These are phyloP conservation scores for Thera britannica DNA, from an alignment of 2,888 invertebrate species.

Conservation along the genomic window DNA sequence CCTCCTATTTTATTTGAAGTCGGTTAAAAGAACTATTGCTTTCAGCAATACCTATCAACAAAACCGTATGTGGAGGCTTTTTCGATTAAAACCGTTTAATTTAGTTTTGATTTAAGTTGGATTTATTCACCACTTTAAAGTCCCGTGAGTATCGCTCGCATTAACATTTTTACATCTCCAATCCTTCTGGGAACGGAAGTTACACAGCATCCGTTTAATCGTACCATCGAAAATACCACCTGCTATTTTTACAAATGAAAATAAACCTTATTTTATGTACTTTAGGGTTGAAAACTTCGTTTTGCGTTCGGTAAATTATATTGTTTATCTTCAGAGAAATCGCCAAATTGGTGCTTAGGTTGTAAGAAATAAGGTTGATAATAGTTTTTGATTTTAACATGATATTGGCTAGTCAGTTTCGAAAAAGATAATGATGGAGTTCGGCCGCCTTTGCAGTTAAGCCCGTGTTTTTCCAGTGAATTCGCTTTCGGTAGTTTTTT, in stretches of 20 bases:
- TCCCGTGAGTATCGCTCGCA: conserved; percentile 47
- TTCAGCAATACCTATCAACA: no score
- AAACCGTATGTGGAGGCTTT: no score
- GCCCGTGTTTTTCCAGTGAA: conserved; percentile 18
- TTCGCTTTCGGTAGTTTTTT: background rate
- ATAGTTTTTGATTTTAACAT: conserved; percentile 1
- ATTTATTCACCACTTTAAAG: conserved; percentile 22
- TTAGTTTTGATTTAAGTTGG: conserved; percentile 4
- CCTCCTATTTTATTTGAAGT: no score
- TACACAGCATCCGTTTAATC: conserved; percentile 71
- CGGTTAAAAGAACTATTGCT: no score
- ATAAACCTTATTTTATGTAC: conserved; percentile 6
- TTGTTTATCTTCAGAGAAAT: conserved; percentile 2
- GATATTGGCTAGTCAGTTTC: conserved; percentile 5
- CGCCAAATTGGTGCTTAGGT: conserved; percentile 18
- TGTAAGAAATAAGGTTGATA: conserved; percentile 21
- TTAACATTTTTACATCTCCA: conserved; percentile 58
- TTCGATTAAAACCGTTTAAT: no score
- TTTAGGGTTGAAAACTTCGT: conserved; percentile 31
- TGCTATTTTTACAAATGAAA: conserved; percentile 30
- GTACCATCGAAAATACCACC: conserved; percentile 52
- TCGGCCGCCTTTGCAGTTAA: conserved; percentile 15
- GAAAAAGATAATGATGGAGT: conserved; percentile 21
- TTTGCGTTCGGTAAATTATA: conserved; percentile 7
- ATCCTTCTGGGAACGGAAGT: conserved; percentile 82